Base-by-base conservation (phyloP, 2,888 invertebrate species). In the Chrysolina oricalcia region DNA sequence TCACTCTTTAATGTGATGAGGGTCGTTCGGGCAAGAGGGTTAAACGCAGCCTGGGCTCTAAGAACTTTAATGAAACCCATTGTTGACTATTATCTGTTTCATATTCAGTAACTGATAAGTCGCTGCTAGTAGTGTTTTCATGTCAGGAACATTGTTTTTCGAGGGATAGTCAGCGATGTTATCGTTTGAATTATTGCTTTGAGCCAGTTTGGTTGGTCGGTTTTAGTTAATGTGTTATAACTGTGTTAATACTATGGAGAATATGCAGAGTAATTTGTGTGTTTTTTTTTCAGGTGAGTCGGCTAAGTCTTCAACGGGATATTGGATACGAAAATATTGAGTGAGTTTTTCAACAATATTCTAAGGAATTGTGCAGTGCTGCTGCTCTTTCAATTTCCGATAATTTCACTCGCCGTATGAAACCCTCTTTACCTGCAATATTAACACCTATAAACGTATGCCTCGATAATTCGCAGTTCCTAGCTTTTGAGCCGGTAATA, bases 51-150 rank as follows among this genome's bases (percentile, higher is more conserved):
- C 72, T 59, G 72, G 56, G 63, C 73, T 67, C 59, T 72, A 65
- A 67, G 72, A 77, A 72, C 77, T 70, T 77, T 77, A 77, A 77
- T 77, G 77, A 77, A 77, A 72, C 69, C 77, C 72, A 74, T 77
- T 77, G 74, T 74, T 74, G 72, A 69, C 72, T 56, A 66, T 72
- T 77, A 72, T 72, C 71, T 67, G 50, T 69, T 50, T 73, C 70
- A 73, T 73, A 73, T 74, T 71, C 71, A 27, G 70, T 59, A 65
- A 71, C 74, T 74, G 74, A 74, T 74, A 74, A 74, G 71, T 74
- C 70, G 66, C 50, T 71, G 71, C 48, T 74, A 62, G 74, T 74
- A 70, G 70, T 71, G 65, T 71, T 74, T 70, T 71, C 74, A 70
- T 71, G 74, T 74, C 74, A 74, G 71, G 71, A 71, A 71, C 70